phyloP scores from a whole-genome alignment of 2,797 vertebrate species.

The Scyliorhinus canicula region DNA sequence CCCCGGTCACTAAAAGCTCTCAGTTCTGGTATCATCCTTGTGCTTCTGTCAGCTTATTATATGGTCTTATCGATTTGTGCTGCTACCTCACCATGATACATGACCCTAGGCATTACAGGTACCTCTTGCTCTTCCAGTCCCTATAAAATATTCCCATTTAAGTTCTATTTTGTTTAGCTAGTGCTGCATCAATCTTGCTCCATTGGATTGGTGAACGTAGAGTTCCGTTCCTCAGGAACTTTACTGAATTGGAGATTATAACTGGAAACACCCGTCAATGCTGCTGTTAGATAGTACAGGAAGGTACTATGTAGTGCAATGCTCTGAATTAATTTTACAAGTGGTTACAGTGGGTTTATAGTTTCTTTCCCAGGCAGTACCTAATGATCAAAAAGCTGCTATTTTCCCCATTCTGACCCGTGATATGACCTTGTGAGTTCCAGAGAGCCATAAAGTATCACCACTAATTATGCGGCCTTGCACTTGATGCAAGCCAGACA shows the following conservation, averaged over 20 bases:
- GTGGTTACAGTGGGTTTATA: not conserved
- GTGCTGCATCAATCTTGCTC: too few relatives aligned
- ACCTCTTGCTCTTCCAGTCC: not conserved
- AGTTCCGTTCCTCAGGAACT: not conserved
- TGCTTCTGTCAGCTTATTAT: not conserved
- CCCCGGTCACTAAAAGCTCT: too few relatives aligned
- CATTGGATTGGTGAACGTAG: not conserved
- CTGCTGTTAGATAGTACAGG: not conserved
- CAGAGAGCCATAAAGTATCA: slow-evolving; percentile 50
- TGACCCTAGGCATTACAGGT: not conserved
- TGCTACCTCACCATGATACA: not conserved
- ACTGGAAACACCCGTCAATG: not conserved
- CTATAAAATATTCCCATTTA: not conserved
- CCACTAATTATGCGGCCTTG: slow-evolving; percentile 52
- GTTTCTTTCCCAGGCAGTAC: slow-evolving; percentile 50
- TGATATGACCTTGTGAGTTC: slow-evolving; percentile 56
- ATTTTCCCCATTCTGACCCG: slow-evolving; percentile 43
- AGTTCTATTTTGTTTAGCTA: not conserved
- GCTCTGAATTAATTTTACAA: not conserved
- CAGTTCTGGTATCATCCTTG: not conserved
- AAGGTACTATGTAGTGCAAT: not conserved
- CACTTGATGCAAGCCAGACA: slow-evolving; percentile 49
- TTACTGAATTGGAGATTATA: not conserved
- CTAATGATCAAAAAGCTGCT: slow-evolving; percentile 48
- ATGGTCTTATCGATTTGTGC: not conserved